phyloP scores from a whole-genome alignment of 2,888 invertebrate genomes.

The Mesorhabditis belari region DNA sequence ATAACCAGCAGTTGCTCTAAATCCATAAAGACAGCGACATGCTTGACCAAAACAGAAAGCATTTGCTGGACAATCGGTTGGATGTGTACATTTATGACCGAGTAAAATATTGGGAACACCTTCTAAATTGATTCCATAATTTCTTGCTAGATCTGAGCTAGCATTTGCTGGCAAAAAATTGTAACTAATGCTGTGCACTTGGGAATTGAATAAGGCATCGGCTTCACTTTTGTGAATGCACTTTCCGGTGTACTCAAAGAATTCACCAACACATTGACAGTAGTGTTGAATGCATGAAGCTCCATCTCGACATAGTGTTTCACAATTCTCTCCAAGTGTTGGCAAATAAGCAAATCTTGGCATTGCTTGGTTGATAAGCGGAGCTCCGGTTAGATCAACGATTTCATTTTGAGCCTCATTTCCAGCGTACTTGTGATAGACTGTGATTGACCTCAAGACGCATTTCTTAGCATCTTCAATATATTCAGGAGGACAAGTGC shows the following conservation, averaged over 20 bases:
- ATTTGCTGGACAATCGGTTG: conserved; percentile 26
- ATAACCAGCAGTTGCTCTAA: conserved; percentile 21
- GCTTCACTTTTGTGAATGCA: not conserved
- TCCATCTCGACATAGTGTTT: conserved; percentile 12
- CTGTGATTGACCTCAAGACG: conserved; percentile 18
- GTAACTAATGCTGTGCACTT: not conserved
- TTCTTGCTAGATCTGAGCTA: not conserved
- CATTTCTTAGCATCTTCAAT: conserved; percentile 37
- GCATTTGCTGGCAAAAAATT: too few species aligned
- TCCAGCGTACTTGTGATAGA: conserved; percentile 19
- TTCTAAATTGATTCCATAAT: not conserved
- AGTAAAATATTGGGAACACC: conserved; percentile 5
- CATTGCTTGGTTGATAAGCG: conserved; percentile 2
- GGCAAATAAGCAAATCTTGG: conserved; percentile 9
- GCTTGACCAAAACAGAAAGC: conserved; percentile 35
- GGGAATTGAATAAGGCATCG: not conserved
- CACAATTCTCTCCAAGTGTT: conserved; percentile 18
- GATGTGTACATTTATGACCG: conserved; percentile 24
- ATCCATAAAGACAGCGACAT: conserved; percentile 46
- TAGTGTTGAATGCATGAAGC: conserved; percentile 22
- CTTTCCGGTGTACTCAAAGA: not conserved
- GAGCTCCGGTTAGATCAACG: not conserved
- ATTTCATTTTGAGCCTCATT: not conserved
- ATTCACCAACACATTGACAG: conserved; percentile 15
- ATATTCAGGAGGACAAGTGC: conserved; percentile 32